Conservation (phyloP, 2,797 vertebrate species). For the Decapterus maruadsi region DNA sequence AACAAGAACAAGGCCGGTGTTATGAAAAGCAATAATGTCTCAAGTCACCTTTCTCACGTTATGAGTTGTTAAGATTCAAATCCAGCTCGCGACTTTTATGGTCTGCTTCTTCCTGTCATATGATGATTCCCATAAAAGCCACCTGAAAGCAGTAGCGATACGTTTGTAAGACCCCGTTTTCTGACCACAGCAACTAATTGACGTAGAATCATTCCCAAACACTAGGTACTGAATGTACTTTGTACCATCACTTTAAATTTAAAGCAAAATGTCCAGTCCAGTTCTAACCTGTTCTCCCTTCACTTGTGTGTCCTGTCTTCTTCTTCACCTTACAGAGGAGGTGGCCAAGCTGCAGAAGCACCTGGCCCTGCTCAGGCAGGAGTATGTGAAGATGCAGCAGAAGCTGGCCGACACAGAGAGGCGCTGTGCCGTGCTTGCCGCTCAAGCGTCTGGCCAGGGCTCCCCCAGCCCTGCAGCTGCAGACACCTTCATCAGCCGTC, state of each 20-base stretch:
- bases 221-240: not conserved
- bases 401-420: conserved; percentile 95
- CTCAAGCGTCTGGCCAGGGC: conserved; percentile 87
- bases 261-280: not conserved
- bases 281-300: not conserved
- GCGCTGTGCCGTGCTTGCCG: conserved; percentile 91
- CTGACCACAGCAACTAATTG: no score
- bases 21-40: not conserved
- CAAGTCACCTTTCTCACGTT: not conserved
- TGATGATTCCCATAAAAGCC: not conserved
- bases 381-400: conserved; percentile 99
- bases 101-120: not conserved
- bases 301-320: conserved; percentile 21
- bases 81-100: not conserved
- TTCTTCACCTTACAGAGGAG: conserved; percentile 88
- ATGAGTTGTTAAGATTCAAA: not conserved
- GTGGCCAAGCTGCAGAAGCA: conserved; percentile 99
- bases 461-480: conserved; percentile 67
- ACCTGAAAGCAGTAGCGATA: not conserved
- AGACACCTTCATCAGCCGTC: conserved; percentile 94
- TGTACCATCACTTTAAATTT: not conserved
- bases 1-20: not conserved
- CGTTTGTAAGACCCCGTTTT: not conserved
- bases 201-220: not conserved
- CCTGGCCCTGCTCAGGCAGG: conserved; percentile 96